Conservation (phyloP, 2,797 vertebrate genomes). For the Sebastes melanostomus region DNA sequence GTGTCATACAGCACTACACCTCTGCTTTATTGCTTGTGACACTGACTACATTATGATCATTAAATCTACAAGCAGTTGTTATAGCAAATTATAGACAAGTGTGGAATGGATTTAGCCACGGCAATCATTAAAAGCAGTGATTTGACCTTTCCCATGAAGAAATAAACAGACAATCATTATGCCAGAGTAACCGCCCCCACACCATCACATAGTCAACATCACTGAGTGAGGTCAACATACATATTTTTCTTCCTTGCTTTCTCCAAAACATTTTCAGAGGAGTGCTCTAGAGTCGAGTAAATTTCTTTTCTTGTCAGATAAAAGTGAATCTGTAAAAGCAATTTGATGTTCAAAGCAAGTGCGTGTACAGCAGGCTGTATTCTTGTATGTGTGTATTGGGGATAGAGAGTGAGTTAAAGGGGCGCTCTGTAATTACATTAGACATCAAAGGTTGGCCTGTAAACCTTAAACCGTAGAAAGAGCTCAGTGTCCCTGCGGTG, state of each 20-base stretch:
- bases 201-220: slow-evolving; percentile 8
- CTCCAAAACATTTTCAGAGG: slow-evolving; percentile 29
- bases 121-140: background rate
- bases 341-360: slow-evolving; percentile 67
- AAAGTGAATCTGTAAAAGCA: slow-evolving; percentile 74
- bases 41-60: background rate
- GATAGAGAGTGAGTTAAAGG: slow-evolving; percentile 35
- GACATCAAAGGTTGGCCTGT: slow-evolving; percentile 56
- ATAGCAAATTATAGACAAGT: background rate
- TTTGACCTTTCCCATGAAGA: background rate
- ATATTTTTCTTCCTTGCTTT: slow-evolving; percentile 11
- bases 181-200: background rate
- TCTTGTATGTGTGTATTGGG: background rate
- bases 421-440: slow-evolving; percentile 59
- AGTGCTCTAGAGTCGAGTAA: slow-evolving; percentile 45
- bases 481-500: slow-evolving; percentile 21
- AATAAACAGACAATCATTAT: background rate
- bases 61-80: background rate
- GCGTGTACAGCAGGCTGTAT: slow-evolving; percentile 21
- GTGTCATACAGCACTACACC: background rate
- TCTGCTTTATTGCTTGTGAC: background rate
- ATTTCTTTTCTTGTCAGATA: slow-evolving; percentile 69
- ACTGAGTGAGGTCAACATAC: slow-evolving; percentile 2
- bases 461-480: slow-evolving; percentile 23
- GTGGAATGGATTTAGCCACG: background rate